Evolutionary conservation across 2,113 vertebrate genomes (phyloP).

Genomic region (Gnathonemus echidnorhynchus): DNA sequence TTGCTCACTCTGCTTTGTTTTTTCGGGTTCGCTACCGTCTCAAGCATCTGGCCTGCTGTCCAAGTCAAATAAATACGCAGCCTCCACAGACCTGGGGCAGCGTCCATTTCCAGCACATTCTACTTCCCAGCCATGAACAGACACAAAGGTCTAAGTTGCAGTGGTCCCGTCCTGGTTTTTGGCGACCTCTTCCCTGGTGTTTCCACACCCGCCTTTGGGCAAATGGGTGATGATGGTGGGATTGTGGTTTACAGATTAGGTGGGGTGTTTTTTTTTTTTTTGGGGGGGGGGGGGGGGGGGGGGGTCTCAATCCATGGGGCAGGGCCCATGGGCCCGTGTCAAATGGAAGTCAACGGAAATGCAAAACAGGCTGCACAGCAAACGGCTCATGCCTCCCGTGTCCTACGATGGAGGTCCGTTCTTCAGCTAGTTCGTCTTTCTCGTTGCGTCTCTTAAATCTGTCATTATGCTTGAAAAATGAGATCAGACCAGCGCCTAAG

Average conservation of each 20-base stretch:
- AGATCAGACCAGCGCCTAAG: background rate
- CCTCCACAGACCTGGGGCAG: background rate
- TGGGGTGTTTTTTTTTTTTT: background rate
- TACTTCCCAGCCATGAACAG: background rate
- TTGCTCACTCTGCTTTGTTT: background rate
- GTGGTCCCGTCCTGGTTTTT: background rate
- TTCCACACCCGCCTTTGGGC: background rate
- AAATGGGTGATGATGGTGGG: background rate
- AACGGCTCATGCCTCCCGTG: conserved; percentile 38
- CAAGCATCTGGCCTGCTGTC: background rate
- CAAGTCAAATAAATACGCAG: background rate
- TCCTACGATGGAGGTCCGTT: conserved; percentile 16
- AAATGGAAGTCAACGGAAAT: conserved; percentile 37
- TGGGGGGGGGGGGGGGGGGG: background rate
- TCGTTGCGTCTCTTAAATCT: conserved; percentile 25
- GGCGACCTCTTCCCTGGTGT: background rate
- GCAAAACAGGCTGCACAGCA: conserved; percentile 32
- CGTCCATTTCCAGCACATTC: background rate
- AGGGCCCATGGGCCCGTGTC: conserved; percentile 31
- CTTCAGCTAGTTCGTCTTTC: background rate
- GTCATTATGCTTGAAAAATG: conserved; percentile 10
- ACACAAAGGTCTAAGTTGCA: background rate
- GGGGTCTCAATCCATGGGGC: background rate
- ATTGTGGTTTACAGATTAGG: background rate
- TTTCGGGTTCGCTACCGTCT: background rate